phyloP scores from a whole-genome alignment of 1,140 invertebrate genomes.

The Drosophila varians region DNA sequence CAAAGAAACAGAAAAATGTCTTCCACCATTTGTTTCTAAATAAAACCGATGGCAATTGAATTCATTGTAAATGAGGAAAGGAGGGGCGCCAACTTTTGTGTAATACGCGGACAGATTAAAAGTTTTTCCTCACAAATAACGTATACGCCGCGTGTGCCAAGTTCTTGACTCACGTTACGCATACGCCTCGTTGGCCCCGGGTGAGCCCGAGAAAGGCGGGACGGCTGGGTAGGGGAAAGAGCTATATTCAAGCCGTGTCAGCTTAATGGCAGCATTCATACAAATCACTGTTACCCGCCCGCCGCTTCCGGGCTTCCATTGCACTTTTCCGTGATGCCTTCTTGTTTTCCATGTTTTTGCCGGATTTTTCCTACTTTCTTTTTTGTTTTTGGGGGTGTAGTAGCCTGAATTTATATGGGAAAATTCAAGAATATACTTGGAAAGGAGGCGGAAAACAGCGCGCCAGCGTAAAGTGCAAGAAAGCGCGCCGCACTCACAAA shows the following conservation, averaged over 20 bases:
- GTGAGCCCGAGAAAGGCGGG: neutral
- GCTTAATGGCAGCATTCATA: constrained; percentile 72
- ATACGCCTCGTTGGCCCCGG: constrained; percentile 43
- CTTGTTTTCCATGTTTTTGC: constrained; percentile 32
- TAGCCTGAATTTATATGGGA: constrained; percentile 61
- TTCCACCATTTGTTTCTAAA: constrained; percentile 72
- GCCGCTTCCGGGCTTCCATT: constrained; percentile 53
- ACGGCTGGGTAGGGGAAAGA: neutral
- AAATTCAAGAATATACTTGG: constrained; percentile 67
- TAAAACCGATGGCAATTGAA: constrained; percentile 77
- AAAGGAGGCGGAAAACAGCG: constrained; percentile 38
- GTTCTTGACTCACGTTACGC: constrained; percentile 38
- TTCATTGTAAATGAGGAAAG: constrained; percentile 31
- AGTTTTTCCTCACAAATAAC: constrained; percentile 38
- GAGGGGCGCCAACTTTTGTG: constrained; percentile 41
- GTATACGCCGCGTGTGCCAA: constrained; percentile 25
- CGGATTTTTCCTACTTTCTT: constrained; percentile 16
- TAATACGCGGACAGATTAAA: constrained; percentile 52
- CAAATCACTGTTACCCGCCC: constrained; percentile 59
- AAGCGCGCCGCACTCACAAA: constrained; percentile 52
- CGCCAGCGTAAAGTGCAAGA: constrained; percentile 52
- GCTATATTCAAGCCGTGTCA: constrained; percentile 45
- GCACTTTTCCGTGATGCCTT: constrained; percentile 60
- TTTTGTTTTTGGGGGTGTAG: constrained; percentile 12
- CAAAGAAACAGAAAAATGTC: constrained; percentile 43